Evolutionary conservation across 2,888 invertebrate genomes (phyloP), one percentile per base, ranked within the genome.

Genomic region (Acanthopleura granulata): DNA sequence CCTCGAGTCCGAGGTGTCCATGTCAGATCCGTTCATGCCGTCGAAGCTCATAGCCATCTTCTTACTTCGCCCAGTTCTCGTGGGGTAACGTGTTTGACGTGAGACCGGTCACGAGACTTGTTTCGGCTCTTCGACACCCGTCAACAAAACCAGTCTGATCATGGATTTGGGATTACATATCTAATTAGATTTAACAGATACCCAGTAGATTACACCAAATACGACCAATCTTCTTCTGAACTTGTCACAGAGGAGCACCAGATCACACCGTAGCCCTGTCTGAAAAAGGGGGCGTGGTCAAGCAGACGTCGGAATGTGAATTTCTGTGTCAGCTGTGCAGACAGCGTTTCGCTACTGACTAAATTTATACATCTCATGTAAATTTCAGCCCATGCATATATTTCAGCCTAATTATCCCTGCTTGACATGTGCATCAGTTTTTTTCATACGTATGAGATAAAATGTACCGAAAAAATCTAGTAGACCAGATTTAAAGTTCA

Each of bases 1-100:
- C 80, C 89, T 84, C 78, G 90, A 89, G 85, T 89, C 89, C 80
- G 87, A 86, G 82, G 86, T 86, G 86, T 87, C 87, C 87, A 87
- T 87, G 80, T 86, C 87, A 82, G 84, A 83, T 82, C 85, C 87
- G 85, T 87, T 87, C 84, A 87, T 87, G 84, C 85, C 85, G 85
- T 87, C 86, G 86, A 84, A 87, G 82, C 83, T 87, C 84, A 86
- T 85, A 81, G 86, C 86, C 86, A 85, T 87, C 84, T 84, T 83
- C 82, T 83, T 49, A 84, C 83, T 84, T 83, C 84, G 87, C 85
- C 85, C 86, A 87, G 86, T 85, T 87, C 87, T 87, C 87, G 86
- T 84, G 86, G 86, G 85, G 86, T 86, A 86, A 84, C 87, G 86
- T 82, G 80, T 74, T 79, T 76, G 75, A 79, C 81, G 81, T 74